Percentiles rank a stretch among this genome's conserved stretches.
phyloP scores from a whole-genome alignment of 1,140 invertebrate species.

The Drosophila sturtevanti region DNA sequence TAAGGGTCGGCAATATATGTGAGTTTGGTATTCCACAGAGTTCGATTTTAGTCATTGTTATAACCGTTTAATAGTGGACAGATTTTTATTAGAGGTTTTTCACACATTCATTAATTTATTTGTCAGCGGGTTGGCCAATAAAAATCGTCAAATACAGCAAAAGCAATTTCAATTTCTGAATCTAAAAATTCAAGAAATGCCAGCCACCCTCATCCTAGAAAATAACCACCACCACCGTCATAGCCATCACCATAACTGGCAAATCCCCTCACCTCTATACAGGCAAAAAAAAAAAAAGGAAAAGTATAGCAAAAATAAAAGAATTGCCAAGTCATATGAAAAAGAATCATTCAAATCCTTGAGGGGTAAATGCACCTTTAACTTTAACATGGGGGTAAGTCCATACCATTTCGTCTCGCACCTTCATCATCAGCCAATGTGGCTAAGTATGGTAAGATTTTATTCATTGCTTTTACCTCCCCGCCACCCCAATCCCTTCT shows the following conservation, averaged over 20 bases:
- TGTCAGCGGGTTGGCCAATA: constrained; percentile 44
- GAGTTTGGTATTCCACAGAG: neutral
- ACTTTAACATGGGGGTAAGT: constrained; percentile 17
- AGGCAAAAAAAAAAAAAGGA: constrained; percentile 44
- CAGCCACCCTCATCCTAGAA: neutral
- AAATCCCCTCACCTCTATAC: neutral
- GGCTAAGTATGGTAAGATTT: constrained; percentile 54
- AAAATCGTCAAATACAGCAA: constrained; percentile 58
- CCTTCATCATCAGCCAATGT: constrained; percentile 56
- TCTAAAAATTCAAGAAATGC: constrained; percentile 11
- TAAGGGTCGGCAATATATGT: constrained; percentile 11
- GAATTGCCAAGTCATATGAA: constrained; percentile 22
- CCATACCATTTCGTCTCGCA: constrained; percentile 4
- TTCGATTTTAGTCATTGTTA: constrained; percentile 52
- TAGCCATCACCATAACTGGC: neutral
- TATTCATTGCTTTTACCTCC: constrained; percentile 62
- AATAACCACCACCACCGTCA: constrained; percentile 40
- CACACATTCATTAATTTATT: constrained; percentile 69
- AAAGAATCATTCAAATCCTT: constrained; percentile 47
- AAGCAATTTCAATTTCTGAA: constrained; percentile 76
- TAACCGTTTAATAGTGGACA: constrained; percentile 71
- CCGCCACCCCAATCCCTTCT: too few species aligned
- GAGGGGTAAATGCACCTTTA: constrained; percentile 65
- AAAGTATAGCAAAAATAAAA: constrained; percentile 27
- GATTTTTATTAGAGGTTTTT: constrained; percentile 68